Evolutionary conservation across 2,113 vertebrate species (phyloP), one percentile per base, ranked within the genome.

Genomic region (Desmodus rotundus): DNA sequence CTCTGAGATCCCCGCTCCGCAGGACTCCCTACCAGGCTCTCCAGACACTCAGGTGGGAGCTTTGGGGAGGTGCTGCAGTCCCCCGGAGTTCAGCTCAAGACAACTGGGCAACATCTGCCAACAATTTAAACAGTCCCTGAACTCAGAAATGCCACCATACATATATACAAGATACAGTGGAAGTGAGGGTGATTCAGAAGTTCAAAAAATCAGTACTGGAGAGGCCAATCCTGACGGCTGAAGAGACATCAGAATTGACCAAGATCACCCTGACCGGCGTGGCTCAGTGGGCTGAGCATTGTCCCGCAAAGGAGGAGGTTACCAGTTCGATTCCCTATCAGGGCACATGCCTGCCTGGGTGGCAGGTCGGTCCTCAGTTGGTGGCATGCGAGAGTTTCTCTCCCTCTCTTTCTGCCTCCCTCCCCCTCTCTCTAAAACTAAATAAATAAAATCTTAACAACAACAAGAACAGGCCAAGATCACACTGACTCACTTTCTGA

Each of bases 51-150:
- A 4, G 31, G 54, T 3, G 28, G 56, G 67, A 45, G 5, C 84
- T 38, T 4, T 2, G 31, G 20, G 41, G 61, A 56, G 1, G 14
- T 0, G 56, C 41, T 24, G 2, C 3, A 13, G 36, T 20, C 24
- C 87, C 58, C 73, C 36, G 43, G 14, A 63, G 31, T 68, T 95
- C 12, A 61, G 28, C 45, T 31, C 28, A 33, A n/a, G 58, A 61
- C 28, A 28, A 22, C 65, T 1, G 31, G 63, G n/a, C 36, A 50
- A 24, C 26, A 33, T 8, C 28, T 19, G 41, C 50, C 73, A 41
- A 77, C 43, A 70, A 33, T 4, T 14, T 0, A 22, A 63, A 73
- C 11, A 41, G 56, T 5, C 76, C 58, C 11, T 67, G 68, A 72
- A 83, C 65, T 74, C 74, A 83, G 58, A 70, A 36, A 72, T 10